Evolutionary conservation across 2,888 invertebrate species (phyloP).

Genomic region (Imbricaverruca yamaguchii): DNA sequence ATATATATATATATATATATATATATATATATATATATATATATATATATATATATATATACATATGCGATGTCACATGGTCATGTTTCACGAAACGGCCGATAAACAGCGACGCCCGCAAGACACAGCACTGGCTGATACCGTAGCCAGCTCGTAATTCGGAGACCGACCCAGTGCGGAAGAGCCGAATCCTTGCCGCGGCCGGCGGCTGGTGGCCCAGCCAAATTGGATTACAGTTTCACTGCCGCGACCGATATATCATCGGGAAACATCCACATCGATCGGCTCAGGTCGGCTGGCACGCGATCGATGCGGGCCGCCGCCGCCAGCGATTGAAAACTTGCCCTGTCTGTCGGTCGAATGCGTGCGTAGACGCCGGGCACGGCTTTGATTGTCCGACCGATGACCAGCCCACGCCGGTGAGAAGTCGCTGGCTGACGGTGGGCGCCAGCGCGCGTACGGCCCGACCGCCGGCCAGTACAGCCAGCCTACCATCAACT

Average conservation of each 20-base stretch:
- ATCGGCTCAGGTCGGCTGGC: neutral
- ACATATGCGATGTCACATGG: too few relatives aligned
- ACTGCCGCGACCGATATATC: neutral
- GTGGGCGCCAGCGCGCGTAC: neutral
- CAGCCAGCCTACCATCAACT: neutral
- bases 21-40: too few relatives aligned
- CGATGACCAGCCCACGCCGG: neutral
- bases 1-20: too few relatives aligned
- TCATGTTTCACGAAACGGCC: too few relatives aligned
- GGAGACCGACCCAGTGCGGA: too few relatives aligned
- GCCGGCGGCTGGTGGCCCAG: neutral
- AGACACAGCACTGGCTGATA: neutral
- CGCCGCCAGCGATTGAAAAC: neutral
- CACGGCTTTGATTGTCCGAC: neutral
- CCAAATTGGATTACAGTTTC: neutral
- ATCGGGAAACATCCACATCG: neutral
- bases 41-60: too few relatives aligned
- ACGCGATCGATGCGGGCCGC: neutral
- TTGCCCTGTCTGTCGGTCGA: neutral
- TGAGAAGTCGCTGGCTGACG: neutral
- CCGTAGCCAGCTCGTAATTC: too few relatives aligned
- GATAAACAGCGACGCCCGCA: neutral
- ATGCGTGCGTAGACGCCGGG: neutral
- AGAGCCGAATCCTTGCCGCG: too few relatives aligned
- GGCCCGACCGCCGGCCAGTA: too few relatives aligned